Conservation (phyloP, 2,797 vertebrate genomes). For the Premnoplex brunnescens region DNA sequence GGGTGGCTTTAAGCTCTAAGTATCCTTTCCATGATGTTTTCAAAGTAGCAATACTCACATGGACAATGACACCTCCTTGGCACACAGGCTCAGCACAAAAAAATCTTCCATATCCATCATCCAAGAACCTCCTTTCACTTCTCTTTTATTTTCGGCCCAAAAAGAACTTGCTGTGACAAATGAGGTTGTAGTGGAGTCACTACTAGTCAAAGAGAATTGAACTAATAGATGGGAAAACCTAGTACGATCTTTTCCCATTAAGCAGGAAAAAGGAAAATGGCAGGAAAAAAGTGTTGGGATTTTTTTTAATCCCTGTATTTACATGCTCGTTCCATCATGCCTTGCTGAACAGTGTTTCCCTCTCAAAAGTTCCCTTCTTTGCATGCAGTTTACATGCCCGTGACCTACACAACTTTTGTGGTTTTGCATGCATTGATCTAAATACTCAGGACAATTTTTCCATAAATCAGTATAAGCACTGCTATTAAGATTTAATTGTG, state of each 20-base stretch:
- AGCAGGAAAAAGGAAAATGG: neutral
- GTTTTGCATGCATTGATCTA: neutral
- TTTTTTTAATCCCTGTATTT: neutral
- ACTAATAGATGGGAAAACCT: neutral
- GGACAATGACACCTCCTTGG: neutral
- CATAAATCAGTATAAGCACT: neutral
- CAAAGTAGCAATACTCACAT: neutral
- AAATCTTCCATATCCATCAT: neutral
- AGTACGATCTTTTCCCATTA: neutral
- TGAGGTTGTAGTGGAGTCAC: neutral
- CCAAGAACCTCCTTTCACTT: neutral
- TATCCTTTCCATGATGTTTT: neutral
- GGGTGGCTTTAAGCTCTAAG: neutral
- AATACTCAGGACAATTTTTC: neutral
- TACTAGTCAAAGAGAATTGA: neutral
- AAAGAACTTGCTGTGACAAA: conserved; percentile 6
- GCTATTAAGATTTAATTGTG: conserved; percentile 28
- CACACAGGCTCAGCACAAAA: neutral
- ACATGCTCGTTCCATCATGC: neutral
- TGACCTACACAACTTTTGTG: neutral
- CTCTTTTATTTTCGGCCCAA: neutral
- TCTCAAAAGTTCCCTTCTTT: neutral
- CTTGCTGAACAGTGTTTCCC: neutral
- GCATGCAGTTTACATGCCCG: neutral
- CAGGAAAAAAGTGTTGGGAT: rapidly evolving